Base-by-base conservation (phyloP, 2,888 invertebrate species). In the Diadromus collaris region DNA sequence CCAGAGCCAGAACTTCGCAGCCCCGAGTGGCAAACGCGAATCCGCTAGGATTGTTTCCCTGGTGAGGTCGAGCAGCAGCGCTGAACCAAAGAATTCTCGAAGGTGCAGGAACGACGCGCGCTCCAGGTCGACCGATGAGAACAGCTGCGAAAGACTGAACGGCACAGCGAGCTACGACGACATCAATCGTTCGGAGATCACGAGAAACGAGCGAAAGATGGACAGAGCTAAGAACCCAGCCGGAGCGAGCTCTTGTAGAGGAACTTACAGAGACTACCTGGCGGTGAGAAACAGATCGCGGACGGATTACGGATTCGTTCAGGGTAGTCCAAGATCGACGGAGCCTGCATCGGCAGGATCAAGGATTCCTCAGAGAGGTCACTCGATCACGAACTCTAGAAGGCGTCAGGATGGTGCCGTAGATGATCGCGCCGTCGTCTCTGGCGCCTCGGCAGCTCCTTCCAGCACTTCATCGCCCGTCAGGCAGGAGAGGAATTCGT, bases 161-260 rank as follows among this genome's bases (percentile, higher is more conserved):
- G 86, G 79, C n/a, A 88, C 89, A 6, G 85, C 87, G 4, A 89
- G 89, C 54, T 89, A 87, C 81, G 88, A 89, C 76, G 87, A 88
- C 41, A 81, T 88, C 2, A 87, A 85, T 44, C 85, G 84, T 9
- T 82, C 84, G 21, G 84, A 85, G 58, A 27, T n/a, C 0, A 70
- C 77, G 29, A 85, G 81, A 56, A 19, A 58, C 34, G 86, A 86
- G 5, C 82, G 81, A 7, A 84, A 78, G 24, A 65, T 72, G 29
- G 83, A 84, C 32, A 85, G 83, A 71, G 81, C 83, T 6, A 88
- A 84, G 64, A 80, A 80, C 56, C 48, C 63, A 58, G 79, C 85
- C 19, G 85, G 79, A n/a, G n/a, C n/a, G 9, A 86, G 83, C 67
- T 83, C 85, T 0, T 85, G 83, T 29, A 80, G 85, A n/a, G 85